These are phyloP conservation scores for Trididemnum nubilum DNA, from an alignment of 23 tunicate genomes.

Conservation along the genomic window DNA sequence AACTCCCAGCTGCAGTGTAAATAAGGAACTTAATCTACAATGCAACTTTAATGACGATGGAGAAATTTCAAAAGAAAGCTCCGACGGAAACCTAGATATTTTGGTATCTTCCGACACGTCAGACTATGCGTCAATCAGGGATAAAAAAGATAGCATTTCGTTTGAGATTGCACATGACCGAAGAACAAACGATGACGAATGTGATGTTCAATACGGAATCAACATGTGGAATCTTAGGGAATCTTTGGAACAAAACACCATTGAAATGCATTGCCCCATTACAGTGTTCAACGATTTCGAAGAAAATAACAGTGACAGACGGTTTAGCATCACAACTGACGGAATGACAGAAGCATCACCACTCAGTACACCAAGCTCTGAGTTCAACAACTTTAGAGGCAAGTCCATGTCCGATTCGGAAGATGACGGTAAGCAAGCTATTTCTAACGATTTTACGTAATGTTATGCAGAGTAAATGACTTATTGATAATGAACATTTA, in stretches of 20 bases:
- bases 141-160: neutral
- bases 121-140: neutral
- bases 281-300: neutral
- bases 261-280: conserved; percentile 11
- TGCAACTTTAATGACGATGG: neutral
- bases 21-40: neutral
- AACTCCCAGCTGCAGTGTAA: neutral
- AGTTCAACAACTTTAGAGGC: conserved; percentile 27
- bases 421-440: conserved; percentile 20
- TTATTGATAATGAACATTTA: too few species aligned
- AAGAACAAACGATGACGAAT: neutral
- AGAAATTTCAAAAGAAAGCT: neutral
- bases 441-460: neutral
- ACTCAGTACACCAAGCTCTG: conserved; percentile 53
- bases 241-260: conserved; percentile 41
- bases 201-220: conserved; percentile 4
- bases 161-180: neutral
- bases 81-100: neutral
- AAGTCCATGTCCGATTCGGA: conserved; percentile 47
- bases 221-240: conserved; percentile 47
- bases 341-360: conserved; percentile 48
- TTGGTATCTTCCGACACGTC: neutral
- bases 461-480: too few species aligned
- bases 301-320: neutral
- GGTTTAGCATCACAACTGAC: conserved; percentile 1